phyloP scores from a whole-genome alignment of 2,888 invertebrate genomes.

The Nineta flava region DNA sequence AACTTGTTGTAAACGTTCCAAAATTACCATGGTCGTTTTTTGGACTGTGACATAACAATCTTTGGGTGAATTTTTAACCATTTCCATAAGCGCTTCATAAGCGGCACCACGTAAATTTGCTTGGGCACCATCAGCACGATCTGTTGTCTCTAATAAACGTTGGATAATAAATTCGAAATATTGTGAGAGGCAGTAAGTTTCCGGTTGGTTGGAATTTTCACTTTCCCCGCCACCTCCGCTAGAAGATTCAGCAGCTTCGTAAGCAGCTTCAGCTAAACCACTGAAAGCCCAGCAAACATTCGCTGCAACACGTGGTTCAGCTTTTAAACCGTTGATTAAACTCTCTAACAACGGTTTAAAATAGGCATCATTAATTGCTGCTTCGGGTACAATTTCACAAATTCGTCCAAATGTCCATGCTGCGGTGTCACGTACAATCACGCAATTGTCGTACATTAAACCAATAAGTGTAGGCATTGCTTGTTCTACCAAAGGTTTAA shows the following conservation, averaged over 20 bases:
- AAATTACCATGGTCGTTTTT: constrained; percentile 89
- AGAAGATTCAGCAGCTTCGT: constrained; percentile 60
- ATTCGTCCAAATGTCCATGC: constrained; percentile 98
- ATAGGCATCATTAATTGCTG: constrained; percentile 76
- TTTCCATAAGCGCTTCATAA: constrained; percentile 98
- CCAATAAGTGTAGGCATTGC: constrained; percentile 93
- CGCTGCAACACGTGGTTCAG: constrained; percentile 91
- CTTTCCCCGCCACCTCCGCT: too few relatives aligned
- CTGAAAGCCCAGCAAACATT: constrained; percentile 99
- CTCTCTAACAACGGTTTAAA: constrained; percentile 67
- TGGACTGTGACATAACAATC: constrained; percentile 96
- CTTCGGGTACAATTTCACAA: constrained; percentile 92
- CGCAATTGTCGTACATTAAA: constrained; percentile 85
- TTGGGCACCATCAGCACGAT: constrained; percentile 82
- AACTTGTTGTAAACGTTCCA: constrained; percentile 86
- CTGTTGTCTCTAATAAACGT: constrained; percentile 84
- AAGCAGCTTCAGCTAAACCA: constrained; percentile 91
- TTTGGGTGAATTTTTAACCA: constrained; percentile 95
- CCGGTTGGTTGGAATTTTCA: constrained; percentile 48
- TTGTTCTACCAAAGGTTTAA: constrained; percentile 88
- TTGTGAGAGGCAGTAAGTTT: constrained; percentile 84
- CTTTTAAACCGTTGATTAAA: constrained; percentile 70
- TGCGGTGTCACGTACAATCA: constrained; percentile 90
- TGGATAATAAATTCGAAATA: constrained; percentile 91
- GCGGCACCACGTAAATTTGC: constrained; percentile 92